Conservation (phyloP, 1,140 invertebrate genomes). For the Heliconius himera region DNA sequence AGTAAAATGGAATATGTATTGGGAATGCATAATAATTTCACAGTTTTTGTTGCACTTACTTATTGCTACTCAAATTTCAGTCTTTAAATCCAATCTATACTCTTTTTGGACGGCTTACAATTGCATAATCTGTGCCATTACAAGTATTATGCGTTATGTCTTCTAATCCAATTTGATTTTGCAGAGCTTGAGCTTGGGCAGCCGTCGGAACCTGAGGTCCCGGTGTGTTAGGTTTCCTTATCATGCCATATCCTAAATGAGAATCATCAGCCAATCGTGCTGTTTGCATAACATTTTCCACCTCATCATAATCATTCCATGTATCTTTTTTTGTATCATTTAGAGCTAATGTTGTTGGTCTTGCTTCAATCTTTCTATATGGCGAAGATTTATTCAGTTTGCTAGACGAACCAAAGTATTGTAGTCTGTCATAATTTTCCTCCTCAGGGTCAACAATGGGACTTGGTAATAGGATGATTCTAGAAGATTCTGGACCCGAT, state of each 20-base stretch:
- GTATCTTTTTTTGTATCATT: slow-evolving; percentile 74
- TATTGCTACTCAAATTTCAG: slow-evolving; percentile 51
- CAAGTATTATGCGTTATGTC: slow-evolving; percentile 85
- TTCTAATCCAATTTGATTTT: slow-evolving; percentile 71
- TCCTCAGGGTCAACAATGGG: slow-evolving; percentile 75
- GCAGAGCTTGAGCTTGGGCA: slow-evolving; percentile 68
- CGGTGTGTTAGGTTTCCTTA: slow-evolving; percentile 84
- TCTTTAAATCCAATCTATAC: slow-evolving; percentile 82
- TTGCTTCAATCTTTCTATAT: slow-evolving; percentile 85
- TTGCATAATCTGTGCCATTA: slow-evolving; percentile 89
- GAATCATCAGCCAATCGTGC: slow-evolving; percentile 88
- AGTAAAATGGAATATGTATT: slow-evolving; percentile 9
- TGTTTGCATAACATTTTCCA: slow-evolving; percentile 84
- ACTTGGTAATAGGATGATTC: slow-evolving; percentile 77
- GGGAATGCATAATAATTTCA: slow-evolving; percentile 29
- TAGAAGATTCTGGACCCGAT: slow-evolving; percentile 71
- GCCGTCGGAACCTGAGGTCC: slow-evolving; percentile 75
- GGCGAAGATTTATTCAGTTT: slow-evolving; percentile 86
- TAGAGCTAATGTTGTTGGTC: slow-evolving; percentile 72
- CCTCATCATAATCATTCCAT: slow-evolving; percentile 87
- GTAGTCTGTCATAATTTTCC: slow-evolving; percentile 88
- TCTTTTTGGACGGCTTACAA: slow-evolving; percentile 90
- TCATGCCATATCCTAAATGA: slow-evolving; percentile 89
- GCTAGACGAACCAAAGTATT: slow-evolving; percentile 88
- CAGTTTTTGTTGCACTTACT: neutral